phyloP scores from a whole-genome alignment of 2,113 vertebrate species.

The Stictonetta naevosa region DNA sequence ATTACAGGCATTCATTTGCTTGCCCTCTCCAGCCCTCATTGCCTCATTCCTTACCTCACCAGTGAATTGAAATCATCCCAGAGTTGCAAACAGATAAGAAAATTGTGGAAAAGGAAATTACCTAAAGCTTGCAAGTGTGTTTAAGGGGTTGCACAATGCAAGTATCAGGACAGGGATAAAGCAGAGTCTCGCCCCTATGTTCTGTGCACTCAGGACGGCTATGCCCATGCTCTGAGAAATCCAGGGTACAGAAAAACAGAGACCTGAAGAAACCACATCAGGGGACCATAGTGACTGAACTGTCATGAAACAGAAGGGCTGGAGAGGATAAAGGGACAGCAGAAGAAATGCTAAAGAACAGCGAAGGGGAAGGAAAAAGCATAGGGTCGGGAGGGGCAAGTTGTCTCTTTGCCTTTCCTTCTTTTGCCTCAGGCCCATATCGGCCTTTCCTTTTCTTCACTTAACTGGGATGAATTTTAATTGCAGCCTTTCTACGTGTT shows the following conservation, averaged over 20 bases:
- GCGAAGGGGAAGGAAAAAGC: slow-evolving; percentile 60
- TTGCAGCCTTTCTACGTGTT: slow-evolving; percentile 58
- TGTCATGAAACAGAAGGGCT: slow-evolving; percentile 68
- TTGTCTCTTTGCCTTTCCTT: slow-evolving; percentile 74
- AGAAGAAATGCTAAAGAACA: slow-evolving; percentile 66
- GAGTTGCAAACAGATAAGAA: neutral
- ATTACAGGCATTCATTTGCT: neutral
- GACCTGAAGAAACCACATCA: slow-evolving; percentile 51
- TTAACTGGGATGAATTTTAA: slow-evolving; percentile 78
- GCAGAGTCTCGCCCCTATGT: neutral
- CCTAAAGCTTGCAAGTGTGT: neutral
- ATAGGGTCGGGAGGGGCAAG: slow-evolving; percentile 69
- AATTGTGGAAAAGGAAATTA: neutral
- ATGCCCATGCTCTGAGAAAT: neutral
- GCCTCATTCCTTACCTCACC: neutral
- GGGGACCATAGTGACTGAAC: slow-evolving; percentile 64
- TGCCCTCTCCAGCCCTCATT: neutral
- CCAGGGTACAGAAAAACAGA: slow-evolving; percentile 5
- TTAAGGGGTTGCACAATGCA: neutral
- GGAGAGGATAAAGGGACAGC: slow-evolving; percentile 59
- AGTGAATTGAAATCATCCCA: neutral
- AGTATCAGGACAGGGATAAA: neutral
- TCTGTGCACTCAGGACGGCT: neutral
- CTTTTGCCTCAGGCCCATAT: slow-evolving; percentile 74
- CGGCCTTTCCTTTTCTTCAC: slow-evolving; percentile 73